These are phyloP conservation scores for Chirona hameri DNA, from an alignment of 2,888 invertebrate species.

Conservation along the genomic window DNA sequence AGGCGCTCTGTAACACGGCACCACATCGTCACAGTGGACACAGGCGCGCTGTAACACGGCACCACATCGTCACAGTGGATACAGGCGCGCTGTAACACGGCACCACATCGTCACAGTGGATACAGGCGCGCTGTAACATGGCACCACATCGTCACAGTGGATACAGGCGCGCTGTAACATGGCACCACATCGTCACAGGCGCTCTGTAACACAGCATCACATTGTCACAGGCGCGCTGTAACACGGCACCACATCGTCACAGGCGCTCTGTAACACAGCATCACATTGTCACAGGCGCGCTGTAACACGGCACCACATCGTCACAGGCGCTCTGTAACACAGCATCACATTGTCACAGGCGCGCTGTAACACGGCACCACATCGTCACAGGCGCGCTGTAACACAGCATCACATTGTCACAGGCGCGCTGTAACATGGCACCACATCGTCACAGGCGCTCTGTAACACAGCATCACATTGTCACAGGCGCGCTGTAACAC, in stretches of 20 bases:
- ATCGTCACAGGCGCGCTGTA: slow-evolving; percentile 25
- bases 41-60: slow-evolving; percentile 77
- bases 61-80: slow-evolving; percentile 81
- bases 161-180: no score
- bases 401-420: no score
- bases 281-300: no score
- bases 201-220: background rate
- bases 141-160: no score
- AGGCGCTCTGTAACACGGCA: no score
- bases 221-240: background rate
- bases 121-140: slow-evolving; percentile 4
- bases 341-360: slow-evolving; percentile 79
- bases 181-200: slow-evolving; percentile 24
- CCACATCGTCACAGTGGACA: no score
- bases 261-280: background rate
- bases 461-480: slow-evolving; percentile 1
- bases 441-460: no score
- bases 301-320: no score
- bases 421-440: slow-evolving; percentile 4
- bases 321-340: slow-evolving; percentile 68
- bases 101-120: slow-evolving; percentile 28
- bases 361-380: no score
- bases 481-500: background rate
- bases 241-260: slow-evolving; percentile 13
- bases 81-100: no score